Evolutionary conservation across 2,797 vertebrate species (phyloP), one percentile per base, ranked within the genome.

Genomic region (Gymnothorax reevesii): DNA sequence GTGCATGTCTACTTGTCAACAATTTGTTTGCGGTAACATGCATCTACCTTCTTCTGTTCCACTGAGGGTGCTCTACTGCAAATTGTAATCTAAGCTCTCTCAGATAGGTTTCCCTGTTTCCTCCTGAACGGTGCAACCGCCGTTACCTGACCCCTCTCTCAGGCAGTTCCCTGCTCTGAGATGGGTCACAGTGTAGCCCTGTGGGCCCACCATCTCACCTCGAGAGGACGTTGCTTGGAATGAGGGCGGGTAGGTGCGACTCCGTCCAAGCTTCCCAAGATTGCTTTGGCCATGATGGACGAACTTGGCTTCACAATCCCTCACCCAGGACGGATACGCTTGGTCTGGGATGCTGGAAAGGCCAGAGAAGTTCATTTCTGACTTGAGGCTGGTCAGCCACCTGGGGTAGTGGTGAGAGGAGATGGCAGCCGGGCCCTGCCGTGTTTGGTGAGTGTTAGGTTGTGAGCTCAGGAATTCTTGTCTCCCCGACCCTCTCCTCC

Each of bases 361-460:
- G 3, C 94, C 96, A 0, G 96, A 96, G 80, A 96, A 91, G 52
- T 92, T 93, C 85, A 97, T 91, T 3, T 96, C 94, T 0, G 95
- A 93, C 88, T 94, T 96, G 87, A 94, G 93, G 87, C 94, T 95
- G n/a, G 95, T 97, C 60, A 96, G 91, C 96, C 96, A 96, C 66
- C 95, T 92, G 0, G 96, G 96, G 86, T 96, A 95, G 86, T 93
- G 92, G 82, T 92, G 92, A 82, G 87, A 86, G 85, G 88, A 60
- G 71, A 0, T 66, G 7, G 84, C 7, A 17, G 85, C 60, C 8
- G 62, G 85, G 77, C 17, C 17, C 22, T 57, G 91, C 86, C 10
- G 90, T 79, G 71, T 5, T 54, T 1, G 27, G 80, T 27, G 22
- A 27, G 27, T 60, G 1, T 85, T 87, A 54, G 79, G 22, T 17